Percentiles rank a stretch among this genome's conserved stretches.
Conservation (phyloP, 2,113 vertebrate genomes). For the Pomatorhinus ruficollis region DNA sequence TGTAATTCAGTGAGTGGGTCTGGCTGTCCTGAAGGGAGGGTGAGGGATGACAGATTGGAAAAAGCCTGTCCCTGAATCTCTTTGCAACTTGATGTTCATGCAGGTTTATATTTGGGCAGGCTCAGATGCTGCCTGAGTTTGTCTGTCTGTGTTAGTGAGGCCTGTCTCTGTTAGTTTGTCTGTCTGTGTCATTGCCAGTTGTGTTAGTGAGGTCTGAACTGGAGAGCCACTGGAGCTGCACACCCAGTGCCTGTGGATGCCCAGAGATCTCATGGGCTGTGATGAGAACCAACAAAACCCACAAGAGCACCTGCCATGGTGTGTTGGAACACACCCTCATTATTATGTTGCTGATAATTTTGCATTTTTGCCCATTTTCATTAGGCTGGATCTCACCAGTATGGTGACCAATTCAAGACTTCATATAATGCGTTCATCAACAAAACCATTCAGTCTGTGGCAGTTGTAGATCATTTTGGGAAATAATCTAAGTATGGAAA, state of each 20-base stretch:
- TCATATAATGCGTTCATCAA: neutral
- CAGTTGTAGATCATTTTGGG: neutral
- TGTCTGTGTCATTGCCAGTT: neutral
- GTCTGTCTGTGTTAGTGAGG: neutral
- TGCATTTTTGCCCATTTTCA: neutral
- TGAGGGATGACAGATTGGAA: neutral
- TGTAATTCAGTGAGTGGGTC: neutral
- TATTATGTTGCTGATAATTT: neutral
- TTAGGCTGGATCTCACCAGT: neutral
- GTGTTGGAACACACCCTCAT: neutral
- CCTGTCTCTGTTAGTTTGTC: neutral
- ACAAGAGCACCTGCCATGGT: neutral
- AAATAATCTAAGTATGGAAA: neutral
- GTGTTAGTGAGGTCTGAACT: neutral
- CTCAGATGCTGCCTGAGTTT: neutral
- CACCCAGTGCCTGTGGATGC: neutral
- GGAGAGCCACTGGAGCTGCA: neutral
- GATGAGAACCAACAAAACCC: neutral
- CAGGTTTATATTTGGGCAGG: neutral
- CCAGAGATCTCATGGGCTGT: neutral
- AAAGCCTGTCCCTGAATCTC: neutral
- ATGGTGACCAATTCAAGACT: neutral
- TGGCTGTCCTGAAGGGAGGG: neutral
- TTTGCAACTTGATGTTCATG: neutral
- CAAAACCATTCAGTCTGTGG: fast-evolving